Evolutionary conservation across 92 coral and sea anemone species (phyloP), one percentile per base, ranked within the genome.

Genomic region (Phenganax subtilis): DNA sequence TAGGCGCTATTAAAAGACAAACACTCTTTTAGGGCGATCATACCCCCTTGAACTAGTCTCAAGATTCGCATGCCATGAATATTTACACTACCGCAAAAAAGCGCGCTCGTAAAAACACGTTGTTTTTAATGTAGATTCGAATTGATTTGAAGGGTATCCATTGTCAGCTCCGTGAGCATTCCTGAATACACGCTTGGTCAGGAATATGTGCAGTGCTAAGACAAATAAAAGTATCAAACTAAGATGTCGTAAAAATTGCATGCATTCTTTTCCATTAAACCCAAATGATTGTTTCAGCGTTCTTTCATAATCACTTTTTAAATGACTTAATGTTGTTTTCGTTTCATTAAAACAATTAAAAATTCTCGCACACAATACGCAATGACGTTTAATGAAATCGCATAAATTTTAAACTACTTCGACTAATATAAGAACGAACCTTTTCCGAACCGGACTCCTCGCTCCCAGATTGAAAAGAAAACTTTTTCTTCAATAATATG

Each of bases 381-480:
- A 7, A 37, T 37, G 47, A 37, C 47, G 3, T 37, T 37, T 37
- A 37, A 37, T 37, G 47, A 37, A 37, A 59, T 59, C 65, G 9
- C 9, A 20, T 20, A 20, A 20, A 20, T 20, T 20, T 20, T 20
- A 20, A 20, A 20, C 25, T 20, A 20, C 25, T 20, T 20, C 25
- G 25, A 20, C 25, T 20, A 20, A 20, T 20, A 20, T 20, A 20
- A 20, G 25, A 11, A 79, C 83, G 51, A 44, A 79, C 83, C 83
- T 79, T 79, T 54, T 79, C 83, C 16, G 83, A 79, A 11, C 83
- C 83, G 12, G 83, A 79, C 29, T 79, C 83, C 62, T 79, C 83
- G n/a, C 83, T 79, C 58, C 83, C 83, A 29, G 83, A 79, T 16
- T 75, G 89, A 31, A 84, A 80, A 6, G 86, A 37, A 10, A 82